phyloP scores from a whole-genome alignment of 53 echinoderm and acorn worm species.

The Crossaster papposus region DNA sequence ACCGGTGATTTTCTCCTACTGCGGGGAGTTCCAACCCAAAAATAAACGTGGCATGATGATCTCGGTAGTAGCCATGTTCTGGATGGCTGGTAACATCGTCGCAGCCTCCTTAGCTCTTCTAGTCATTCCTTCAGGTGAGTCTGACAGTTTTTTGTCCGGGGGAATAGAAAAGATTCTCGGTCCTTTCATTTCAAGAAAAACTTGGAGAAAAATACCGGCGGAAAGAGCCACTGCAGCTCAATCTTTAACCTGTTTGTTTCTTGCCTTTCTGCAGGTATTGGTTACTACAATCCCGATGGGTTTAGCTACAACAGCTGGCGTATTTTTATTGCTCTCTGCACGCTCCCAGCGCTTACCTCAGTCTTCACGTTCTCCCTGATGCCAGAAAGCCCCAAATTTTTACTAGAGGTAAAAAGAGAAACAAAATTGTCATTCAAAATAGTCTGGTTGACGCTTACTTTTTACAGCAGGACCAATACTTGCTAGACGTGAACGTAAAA shows the following conservation, averaged over 20 bases:
- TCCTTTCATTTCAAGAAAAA: no score
- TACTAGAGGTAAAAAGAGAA: slow-evolving; percentile 80
- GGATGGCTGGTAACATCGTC: slow-evolving; percentile 90
- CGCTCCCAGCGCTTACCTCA: slow-evolving; percentile 79
- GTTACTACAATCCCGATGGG: slow-evolving; percentile 4
- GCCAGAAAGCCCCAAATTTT: slow-evolving; percentile 93
- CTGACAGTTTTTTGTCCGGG: not conserved
- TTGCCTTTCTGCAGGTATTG: not conserved
- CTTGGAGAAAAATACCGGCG: no score
- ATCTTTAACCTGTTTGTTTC: not conserved
- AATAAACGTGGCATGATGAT: slow-evolving; percentile 85
- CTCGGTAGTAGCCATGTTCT: slow-evolving; percentile 80
- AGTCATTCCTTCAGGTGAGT: slow-evolving; percentile 76
- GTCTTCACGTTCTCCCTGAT: slow-evolving; percentile 67
- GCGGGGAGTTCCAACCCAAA: slow-evolving; percentile 82
- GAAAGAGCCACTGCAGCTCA: no score
- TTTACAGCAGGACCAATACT: no score
- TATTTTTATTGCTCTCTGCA: slow-evolving; percentile 83
- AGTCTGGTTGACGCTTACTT: not conserved
- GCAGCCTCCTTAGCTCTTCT: slow-evolving; percentile 87
- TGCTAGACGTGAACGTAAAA: no score
- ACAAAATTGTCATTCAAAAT: not conserved
- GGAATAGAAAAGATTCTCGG: no score
- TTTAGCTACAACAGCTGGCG: slow-evolving; percentile 95
- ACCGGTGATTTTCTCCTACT: slow-evolving; percentile 95